Conservation (phyloP, 2,113 vertebrate species). For the Corvus moneduloides region DNA sequence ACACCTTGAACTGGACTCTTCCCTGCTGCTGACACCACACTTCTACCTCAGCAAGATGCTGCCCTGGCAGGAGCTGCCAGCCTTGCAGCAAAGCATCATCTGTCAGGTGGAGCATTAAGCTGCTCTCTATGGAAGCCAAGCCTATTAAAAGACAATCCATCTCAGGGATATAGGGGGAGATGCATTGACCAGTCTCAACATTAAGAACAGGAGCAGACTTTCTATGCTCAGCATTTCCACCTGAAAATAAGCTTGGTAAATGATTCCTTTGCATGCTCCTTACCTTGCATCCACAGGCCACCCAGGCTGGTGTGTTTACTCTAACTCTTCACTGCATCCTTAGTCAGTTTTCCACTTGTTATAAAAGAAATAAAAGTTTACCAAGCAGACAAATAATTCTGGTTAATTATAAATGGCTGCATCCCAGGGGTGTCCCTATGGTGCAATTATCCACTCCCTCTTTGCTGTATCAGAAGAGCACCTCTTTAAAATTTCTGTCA, state of each 20-base stretch:
- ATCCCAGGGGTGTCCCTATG: neutral
- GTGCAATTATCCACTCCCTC: neutral
- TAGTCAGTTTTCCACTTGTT: conserved; percentile 48
- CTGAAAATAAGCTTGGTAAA: conserved; percentile 46
- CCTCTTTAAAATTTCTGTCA: neutral
- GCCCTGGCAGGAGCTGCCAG: conserved; percentile 39
- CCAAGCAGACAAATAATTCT: conserved; percentile 62
- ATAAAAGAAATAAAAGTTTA: conserved; percentile 61
- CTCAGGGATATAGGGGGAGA: conserved; percentile 8
- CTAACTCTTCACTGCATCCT: neutral
- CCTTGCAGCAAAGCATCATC: conserved; percentile 22
- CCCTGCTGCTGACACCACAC: conserved; percentile 45
- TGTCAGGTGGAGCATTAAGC: conserved; percentile 34
- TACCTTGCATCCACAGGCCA: neutral
- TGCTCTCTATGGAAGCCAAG: conserved; percentile 19
- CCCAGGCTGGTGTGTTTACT: conserved; percentile 38
- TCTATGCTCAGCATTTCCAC: conserved; percentile 58
- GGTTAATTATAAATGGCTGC: conserved; percentile 51
- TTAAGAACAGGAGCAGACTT: conserved; percentile 27
- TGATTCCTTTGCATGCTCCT: neutral
- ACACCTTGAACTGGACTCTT: conserved; percentile 1
- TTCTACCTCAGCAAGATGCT: conserved; percentile 35
- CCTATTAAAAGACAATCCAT: conserved; percentile 63
- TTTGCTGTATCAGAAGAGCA: neutral
- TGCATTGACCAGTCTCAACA: conserved; percentile 18